Conservation (phyloP, 2,113 vertebrate species). For the Crocuta crocuta region DNA sequence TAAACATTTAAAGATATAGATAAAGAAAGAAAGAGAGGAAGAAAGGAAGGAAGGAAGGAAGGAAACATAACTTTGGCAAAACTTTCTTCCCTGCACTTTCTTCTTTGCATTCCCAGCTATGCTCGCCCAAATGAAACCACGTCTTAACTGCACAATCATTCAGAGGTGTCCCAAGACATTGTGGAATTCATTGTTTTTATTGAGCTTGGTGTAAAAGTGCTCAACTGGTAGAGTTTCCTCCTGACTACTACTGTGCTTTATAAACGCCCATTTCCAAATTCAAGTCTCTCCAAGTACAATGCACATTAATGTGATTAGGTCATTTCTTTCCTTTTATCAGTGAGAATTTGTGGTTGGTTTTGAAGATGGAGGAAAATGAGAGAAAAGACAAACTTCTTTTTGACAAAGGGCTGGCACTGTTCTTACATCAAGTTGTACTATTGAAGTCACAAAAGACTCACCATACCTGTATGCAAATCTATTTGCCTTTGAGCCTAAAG, state of each 20-base stretch:
- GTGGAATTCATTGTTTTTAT: conserved; percentile 52
- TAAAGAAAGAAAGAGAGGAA: no score
- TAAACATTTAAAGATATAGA: no score
- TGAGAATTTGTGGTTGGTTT: conserved; percentile 70
- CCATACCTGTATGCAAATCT: conserved; percentile 48
- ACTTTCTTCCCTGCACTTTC: neutral
- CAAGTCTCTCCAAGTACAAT: conserved; percentile 53
- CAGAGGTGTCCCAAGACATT: conserved; percentile 70
- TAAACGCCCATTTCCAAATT: conserved; percentile 71
- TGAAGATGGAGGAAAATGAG: conserved; percentile 72
- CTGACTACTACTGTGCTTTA: conserved; percentile 65
- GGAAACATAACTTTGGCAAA: neutral
- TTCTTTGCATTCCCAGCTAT: neutral
- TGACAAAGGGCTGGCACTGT: neutral
- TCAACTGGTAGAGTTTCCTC: conserved; percentile 77
- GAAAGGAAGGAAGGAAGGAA: neutral
- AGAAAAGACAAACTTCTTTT: conserved; percentile 41
- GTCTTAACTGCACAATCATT: neutral
- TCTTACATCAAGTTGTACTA: conserved; percentile 28
- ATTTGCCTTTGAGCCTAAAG: conserved; percentile 45
- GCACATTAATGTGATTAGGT: conserved; percentile 49
- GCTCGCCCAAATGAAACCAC: neutral
- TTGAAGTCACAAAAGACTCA: neutral
- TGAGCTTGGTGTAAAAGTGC: conserved; percentile 62
- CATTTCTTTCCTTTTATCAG: conserved; percentile 77